A percentile compares a stretch with the other conserved stretches of the same genome.
These are phyloP conservation scores for Ectropis crepuscularia DNA, from an alignment of 2,888 invertebrate genomes.

Conservation along the genomic window DNA sequence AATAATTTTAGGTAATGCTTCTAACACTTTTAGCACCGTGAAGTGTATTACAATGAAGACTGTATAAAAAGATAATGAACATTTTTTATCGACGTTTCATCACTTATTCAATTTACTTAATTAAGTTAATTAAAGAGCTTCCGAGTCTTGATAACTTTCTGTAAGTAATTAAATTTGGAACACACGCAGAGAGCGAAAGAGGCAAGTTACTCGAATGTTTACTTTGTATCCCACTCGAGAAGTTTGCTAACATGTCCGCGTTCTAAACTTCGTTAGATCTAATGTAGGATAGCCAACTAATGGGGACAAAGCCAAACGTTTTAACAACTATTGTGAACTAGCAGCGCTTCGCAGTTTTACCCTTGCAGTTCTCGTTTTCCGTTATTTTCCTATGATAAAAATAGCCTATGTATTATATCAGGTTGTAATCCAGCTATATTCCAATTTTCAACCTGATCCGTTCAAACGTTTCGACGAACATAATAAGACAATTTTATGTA, in stretches of 20 bases:
- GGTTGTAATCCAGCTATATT: too few species aligned
- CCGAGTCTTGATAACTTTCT: constrained; percentile 29
- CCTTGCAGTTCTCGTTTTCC: too few species aligned
- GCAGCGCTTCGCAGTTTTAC: too few species aligned
- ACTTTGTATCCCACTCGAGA: not conserved
- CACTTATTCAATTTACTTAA: constrained; percentile 35
- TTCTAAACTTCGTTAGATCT: not conserved
- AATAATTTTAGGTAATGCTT: too few species aligned
- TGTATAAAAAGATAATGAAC: constrained; percentile 30
- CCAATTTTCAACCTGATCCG: too few species aligned
- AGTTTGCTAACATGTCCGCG: constrained; percentile 6
- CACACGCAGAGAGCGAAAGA: constrained; percentile 5
- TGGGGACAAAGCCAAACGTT: too few species aligned
- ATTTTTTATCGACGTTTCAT: constrained; percentile 36
- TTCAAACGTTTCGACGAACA: too few species aligned
- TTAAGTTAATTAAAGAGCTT: constrained; percentile 39
- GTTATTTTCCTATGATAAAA: too few species aligned
- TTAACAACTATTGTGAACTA: too few species aligned
- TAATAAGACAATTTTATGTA: too few species aligned
- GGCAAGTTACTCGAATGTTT: constrained; percentile 5
- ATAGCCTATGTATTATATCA: too few species aligned
- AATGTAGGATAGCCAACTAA: not conserved
- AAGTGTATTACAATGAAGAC: not conserved
- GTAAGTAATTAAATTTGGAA: constrained; percentile 23
- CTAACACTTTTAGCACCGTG: too few species aligned